Evolutionary conservation across 2,113 vertebrate species (phyloP).

Genomic region (Willisornis vidua): DNA sequence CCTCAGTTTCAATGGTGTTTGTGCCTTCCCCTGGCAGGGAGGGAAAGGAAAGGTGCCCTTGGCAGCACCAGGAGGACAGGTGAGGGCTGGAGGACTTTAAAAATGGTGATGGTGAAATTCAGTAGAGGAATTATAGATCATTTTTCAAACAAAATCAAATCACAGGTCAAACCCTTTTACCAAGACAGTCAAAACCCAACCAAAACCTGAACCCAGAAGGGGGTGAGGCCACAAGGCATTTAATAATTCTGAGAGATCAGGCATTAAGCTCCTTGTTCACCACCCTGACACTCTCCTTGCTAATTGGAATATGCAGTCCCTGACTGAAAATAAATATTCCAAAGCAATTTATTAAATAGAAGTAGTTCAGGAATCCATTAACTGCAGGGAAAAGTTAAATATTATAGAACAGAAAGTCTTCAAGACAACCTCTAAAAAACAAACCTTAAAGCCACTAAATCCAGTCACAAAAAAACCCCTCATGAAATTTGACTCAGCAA

Average conservation of each 20-base stretch:
- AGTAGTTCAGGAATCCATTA: conserved; percentile 32
- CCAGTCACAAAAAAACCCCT: not conserved
- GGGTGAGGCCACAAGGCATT: not conserved
- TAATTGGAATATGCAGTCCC: not conserved
- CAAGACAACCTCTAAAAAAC: not conserved
- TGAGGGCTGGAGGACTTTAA: not conserved
- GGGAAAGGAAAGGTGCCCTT: not conserved
- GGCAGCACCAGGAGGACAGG: not conserved
- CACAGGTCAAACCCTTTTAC: not conserved
- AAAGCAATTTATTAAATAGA: not conserved
- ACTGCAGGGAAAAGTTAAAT: not conserved
- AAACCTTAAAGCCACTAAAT: conserved; percentile 1
- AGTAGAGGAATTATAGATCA: not conserved
- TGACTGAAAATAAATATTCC: conserved; percentile 1
- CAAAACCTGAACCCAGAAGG: not conserved
- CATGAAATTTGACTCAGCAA: not conserved
- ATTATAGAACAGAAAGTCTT: conserved; percentile 1
- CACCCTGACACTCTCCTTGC: not conserved
- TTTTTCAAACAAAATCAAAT: not conserved
- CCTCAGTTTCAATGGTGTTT: not conserved
- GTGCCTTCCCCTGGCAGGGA: not conserved
- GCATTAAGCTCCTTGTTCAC: not conserved
- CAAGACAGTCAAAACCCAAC: not conserved
- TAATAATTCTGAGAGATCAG: not conserved
- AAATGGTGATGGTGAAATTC: not conserved